Conservation (phyloP, 2,113 vertebrate genomes). For the Nestor notabilis region DNA sequence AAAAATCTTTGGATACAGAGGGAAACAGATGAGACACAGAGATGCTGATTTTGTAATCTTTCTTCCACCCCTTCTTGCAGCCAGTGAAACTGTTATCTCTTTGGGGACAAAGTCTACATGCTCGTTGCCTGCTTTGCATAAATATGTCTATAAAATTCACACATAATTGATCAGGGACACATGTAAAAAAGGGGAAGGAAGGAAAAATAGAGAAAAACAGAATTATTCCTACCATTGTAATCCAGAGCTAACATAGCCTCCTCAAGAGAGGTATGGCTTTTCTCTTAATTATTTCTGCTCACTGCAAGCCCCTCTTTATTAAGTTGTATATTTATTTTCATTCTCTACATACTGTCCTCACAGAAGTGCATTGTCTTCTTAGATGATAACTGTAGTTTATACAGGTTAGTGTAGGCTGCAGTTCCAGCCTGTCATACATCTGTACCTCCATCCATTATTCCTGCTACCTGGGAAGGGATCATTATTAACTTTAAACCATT, state of each 20-base stretch:
- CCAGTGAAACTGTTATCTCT: not conserved
- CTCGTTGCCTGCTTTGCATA: not conserved
- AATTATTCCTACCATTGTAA: not conserved
- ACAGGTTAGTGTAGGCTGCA: not conserved
- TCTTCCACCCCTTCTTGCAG: not conserved
- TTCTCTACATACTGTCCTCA: not conserved
- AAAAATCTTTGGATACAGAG: not conserved
- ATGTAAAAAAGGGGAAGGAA: not conserved
- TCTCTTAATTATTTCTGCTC: not conserved
- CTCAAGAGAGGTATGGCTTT: not conserved
- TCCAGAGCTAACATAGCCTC: not conserved
- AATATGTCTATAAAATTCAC: not conserved
- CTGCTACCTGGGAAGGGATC: not conserved
- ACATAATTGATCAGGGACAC: not conserved
- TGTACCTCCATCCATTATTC: not conserved
- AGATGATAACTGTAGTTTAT: not conserved
- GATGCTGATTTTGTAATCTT: not conserved
- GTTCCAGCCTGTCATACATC: not conserved
- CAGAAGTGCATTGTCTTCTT: not conserved
- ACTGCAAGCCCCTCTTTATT: not conserved
- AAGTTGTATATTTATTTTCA: not conserved
- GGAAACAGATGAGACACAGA: not conserved
- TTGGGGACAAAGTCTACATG: not conserved
- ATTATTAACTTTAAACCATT: not conserved
- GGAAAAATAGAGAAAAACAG: not conserved